Evolutionary conservation across 1,140 invertebrate species (phyloP), one percentile per base, ranked within the genome.

Genomic region (Drosophila aff.): DNA sequence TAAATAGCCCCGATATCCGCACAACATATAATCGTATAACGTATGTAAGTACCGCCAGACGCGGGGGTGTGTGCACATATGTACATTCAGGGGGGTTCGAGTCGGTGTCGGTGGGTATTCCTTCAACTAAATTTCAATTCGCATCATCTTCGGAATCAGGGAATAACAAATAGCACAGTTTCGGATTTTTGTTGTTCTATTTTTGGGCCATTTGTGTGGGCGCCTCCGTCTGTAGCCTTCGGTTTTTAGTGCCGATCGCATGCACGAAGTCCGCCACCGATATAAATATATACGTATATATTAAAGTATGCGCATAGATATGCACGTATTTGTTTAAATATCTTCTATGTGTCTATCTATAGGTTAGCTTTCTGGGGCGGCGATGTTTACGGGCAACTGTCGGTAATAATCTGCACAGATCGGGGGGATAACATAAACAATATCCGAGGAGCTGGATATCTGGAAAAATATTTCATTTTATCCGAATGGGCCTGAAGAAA

Each of bases 161-260:
- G 78, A 90, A 78, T 77, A 87, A 81, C 78, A 89, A 89, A 89
- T 78, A 85, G 77, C 85, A 89, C 87, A 84, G 74, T 90, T 89
- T 90, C 81, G 69, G 74, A 73, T 83, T 65, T 76, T 78, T 71
- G 64, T 60, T 71, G 64, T 58, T 68, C 84, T 89, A 89, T 89
- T 89, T 89, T 90, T 71, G 81, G 85, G 44, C 11, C 21, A 49
- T 73, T 79, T 78, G 81, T 84, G 84, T 90, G 81, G 84, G 84
- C 84, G 84, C 78, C 64, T 16, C 65, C 82, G 82, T 69, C 53
- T 81, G 72, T 75, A 73, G 82, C 82, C 82, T 85, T 84, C 81
- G 81, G 82, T 53, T 60, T 68, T 36, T 73, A 43, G 69, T 72
- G 67, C 43, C 69, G 53, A 72, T 73, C 53, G 46, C 26, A 61